These are phyloP conservation scores for Parascotia fuliginaria DNA, from an alignment of 2,888 invertebrate genomes.

Conservation along the genomic window DNA sequence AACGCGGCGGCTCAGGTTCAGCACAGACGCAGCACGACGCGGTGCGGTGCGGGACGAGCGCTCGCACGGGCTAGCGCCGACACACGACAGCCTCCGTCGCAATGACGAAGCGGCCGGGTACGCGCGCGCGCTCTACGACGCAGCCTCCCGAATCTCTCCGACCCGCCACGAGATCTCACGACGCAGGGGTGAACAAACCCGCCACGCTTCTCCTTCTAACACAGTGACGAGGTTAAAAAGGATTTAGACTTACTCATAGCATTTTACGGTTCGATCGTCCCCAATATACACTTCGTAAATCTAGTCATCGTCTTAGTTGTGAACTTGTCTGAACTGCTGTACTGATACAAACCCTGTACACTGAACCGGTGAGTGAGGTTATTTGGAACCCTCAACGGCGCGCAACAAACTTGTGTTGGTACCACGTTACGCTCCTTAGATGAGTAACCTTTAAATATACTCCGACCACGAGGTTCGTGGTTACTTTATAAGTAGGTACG, in stretches of 20 bases:
- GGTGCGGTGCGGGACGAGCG: conserved; percentile 68
- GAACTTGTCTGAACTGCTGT: conserved; percentile 40
- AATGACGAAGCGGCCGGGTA: conserved; percentile 85
- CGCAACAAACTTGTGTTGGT: conserved; percentile 16
- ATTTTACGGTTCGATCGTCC: conserved; percentile 76
- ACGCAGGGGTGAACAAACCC: conserved; percentile 82
- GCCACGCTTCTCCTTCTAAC: conserved; percentile 81
- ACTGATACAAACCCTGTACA: conserved; percentile 24
- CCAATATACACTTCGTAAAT: conserved; percentile 57
- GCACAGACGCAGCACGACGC: conserved; percentile 55
- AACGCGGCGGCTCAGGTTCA: conserved; percentile 56
- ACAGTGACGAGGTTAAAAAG: conserved; percentile 81
- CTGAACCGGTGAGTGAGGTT: conserved; percentile 19
- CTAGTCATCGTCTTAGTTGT: conserved; percentile 50
- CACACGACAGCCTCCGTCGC: conserved; percentile 84
- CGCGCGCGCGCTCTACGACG: conserved; percentile 82
- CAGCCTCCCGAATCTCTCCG: conserved; percentile 79
- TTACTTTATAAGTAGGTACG: neutral
- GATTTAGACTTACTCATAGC: conserved; percentile 79
- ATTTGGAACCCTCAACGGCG: conserved; percentile 12
- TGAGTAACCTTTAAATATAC: conserved; percentile 18
- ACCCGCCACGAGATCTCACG: conserved; percentile 70
- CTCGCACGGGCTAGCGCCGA: conserved; percentile 81
- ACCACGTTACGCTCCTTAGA: conserved; percentile 23
- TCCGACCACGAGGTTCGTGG: conserved; percentile 1